phyloP scores from a whole-genome alignment of 2,888 invertebrate species.

The Dione vanillae region DNA sequence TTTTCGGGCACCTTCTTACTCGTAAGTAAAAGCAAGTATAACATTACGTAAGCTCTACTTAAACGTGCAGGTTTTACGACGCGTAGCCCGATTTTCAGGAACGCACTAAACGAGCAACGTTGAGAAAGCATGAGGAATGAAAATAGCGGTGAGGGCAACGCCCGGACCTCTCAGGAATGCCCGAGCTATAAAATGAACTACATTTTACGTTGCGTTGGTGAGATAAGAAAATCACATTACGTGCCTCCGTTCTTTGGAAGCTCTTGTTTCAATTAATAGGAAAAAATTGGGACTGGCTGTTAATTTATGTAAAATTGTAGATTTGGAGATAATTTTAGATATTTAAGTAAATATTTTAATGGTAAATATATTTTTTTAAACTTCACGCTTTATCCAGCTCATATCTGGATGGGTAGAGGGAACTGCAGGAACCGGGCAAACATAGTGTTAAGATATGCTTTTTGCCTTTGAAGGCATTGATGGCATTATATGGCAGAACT shows the following conservation, averaged over 20 bases:
- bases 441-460: too few relatives aligned
- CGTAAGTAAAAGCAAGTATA: conserved; percentile 17
- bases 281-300: too few relatives aligned
- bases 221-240: conserved; percentile 13
- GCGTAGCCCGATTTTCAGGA: conserved; percentile 17
- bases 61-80: conserved; percentile 24
- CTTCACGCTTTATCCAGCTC: too few relatives aligned
- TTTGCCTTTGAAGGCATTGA: too few relatives aligned
- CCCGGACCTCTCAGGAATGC: not conserved
- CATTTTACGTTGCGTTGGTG: not conserved
- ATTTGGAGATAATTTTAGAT: too few relatives aligned
- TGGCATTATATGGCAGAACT: not conserved
- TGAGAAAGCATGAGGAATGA: conserved; percentile 9
- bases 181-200: conserved; percentile 20
- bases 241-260: not conserved
- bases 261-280: not conserved
- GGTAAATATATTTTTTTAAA: too few relatives aligned
- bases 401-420: too few relatives aligned
- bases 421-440: too few relatives aligned
- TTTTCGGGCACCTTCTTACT: not conserved
- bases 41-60: conserved; percentile 9
- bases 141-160: conserved; percentile 20
- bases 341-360: too few relatives aligned
- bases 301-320: too few relatives aligned
- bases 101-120: conserved; percentile 11